Percentiles rank a stretch among this genome's conserved stretches.
These are phyloP conservation scores for Zophobas atratus DNA, from an alignment of 1,140 invertebrate genomes.

Conservation along the genomic window DNA sequence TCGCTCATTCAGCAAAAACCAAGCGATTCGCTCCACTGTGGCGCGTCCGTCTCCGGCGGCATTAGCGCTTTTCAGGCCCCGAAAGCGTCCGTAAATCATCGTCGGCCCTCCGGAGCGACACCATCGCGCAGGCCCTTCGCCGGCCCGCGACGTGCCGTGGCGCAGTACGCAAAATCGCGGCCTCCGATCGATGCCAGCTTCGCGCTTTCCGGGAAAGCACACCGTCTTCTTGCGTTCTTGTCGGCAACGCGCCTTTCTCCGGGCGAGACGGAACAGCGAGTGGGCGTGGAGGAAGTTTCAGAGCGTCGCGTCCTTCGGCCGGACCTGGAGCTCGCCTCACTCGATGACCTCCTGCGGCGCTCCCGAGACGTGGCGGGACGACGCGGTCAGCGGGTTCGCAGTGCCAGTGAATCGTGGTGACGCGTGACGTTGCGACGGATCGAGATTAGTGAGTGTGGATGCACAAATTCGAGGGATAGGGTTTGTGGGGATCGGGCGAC, in stretches of 20 bases:
- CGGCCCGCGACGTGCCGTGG: conserved; percentile 32
- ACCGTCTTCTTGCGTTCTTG: conserved; percentile 43
- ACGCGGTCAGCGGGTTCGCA: conserved; percentile 66
- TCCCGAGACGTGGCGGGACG: neutral
- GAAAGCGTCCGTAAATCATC: too few relatives aligned
- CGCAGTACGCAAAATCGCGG: conserved; percentile 49
- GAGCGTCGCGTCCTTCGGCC: conserved; percentile 6
- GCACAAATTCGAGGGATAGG: too few relatives aligned
- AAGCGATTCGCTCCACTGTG: too few relatives aligned
- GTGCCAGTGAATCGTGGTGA: conserved; percentile 68
- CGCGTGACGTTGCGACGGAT: conserved; percentile 45
- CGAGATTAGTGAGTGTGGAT: conserved; percentile 19
- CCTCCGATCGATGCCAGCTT: conserved; percentile 46
- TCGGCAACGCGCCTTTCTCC: conserved; percentile 44
- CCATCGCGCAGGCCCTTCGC: conserved; percentile 9
- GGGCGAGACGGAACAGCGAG: conserved; percentile 44
- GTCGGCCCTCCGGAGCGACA: neutral
- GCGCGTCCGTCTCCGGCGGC: too few relatives aligned
- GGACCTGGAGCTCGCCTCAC: conserved; percentile 38
- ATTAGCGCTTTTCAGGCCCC: too few relatives aligned
- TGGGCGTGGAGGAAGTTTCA: conserved; percentile 42
- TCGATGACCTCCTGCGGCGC: conserved; percentile 47
- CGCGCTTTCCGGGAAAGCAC: conserved; percentile 38
- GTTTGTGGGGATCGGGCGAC: neutral
- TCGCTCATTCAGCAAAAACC: too few relatives aligned